A percentile compares a stretch with the other conserved stretches of the same genome.
Conservation (phyloP, 2,113 vertebrate species). For the Oenanthe oenanthe region DNA sequence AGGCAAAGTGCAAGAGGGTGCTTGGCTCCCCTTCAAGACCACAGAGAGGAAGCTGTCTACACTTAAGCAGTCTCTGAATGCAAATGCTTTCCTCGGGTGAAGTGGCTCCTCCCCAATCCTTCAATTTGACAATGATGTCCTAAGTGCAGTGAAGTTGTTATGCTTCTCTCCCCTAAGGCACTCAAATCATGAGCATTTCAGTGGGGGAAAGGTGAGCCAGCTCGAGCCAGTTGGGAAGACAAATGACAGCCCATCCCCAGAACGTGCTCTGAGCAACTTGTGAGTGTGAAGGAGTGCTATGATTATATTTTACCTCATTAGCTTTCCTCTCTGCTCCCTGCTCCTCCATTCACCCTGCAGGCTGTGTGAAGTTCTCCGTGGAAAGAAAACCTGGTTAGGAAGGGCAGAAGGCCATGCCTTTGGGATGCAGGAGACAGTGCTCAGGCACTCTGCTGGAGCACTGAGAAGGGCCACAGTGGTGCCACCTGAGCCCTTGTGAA, state of each 20-base stretch:
- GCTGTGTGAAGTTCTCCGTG: accelerated
- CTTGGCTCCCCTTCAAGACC: not conserved
- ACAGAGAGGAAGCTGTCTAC: not conserved
- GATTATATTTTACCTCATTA: not conserved
- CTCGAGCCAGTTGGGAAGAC: not conserved
- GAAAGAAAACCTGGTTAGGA: not conserved
- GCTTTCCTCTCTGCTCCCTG: not conserved
- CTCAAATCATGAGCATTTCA: slow-evolving; percentile 7
- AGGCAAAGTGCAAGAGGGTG: not conserved
- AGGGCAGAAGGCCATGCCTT: not conserved
- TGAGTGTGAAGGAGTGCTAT: not conserved
- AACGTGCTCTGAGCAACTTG: not conserved
- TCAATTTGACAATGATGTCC: slow-evolving; percentile 24
- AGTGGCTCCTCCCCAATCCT: not conserved
- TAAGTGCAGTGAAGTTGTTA: not conserved
- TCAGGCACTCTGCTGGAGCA: not conserved
- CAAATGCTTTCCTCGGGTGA: slow-evolving; percentile 9
- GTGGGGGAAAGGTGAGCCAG: not conserved
- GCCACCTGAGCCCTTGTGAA: not conserved
- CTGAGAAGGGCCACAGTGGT: not conserved
- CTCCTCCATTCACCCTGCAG: not conserved
- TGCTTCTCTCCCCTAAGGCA: not conserved
- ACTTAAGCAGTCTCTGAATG: not conserved
- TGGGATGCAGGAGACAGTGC: not conserved
- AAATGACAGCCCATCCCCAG: not conserved